A percentile compares a stretch with the other conserved stretches of the same genome.
phyloP scores from a whole-genome alignment of 1,140 invertebrate species.

The Zophobas atratus region DNA sequence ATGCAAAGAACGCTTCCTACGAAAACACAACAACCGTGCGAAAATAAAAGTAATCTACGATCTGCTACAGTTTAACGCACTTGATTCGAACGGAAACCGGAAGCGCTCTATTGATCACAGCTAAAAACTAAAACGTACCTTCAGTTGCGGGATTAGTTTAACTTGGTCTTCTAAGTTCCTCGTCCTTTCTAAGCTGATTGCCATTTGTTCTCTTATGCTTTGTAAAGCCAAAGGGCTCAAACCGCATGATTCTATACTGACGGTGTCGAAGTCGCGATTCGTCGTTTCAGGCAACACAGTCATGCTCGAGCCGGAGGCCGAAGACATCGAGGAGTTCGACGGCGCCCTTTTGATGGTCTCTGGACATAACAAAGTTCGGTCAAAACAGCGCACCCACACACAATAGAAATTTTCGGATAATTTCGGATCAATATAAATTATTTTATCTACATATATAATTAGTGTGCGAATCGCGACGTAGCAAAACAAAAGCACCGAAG shows the following conservation, averaged over 20 bases:
- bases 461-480: constrained; percentile 43
- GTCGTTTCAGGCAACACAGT: constrained; percentile 58
- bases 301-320: constrained; percentile 58
- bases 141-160: constrained; percentile 85
- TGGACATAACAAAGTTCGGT: constrained; percentile 51
- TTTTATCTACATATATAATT: constrained; percentile 55
- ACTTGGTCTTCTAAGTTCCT: constrained; percentile 89
- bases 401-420: constrained; percentile 43
- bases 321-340: constrained; percentile 61
- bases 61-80: constrained; percentile 4
- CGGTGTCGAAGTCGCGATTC: constrained; percentile 61
- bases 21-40: background rate
- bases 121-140: constrained; percentile 72
- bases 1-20: too few species aligned
- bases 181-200: constrained; percentile 82
- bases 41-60: constrained; percentile 11
- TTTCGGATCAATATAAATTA: constrained; percentile 51
- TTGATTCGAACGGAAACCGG: constrained; percentile 29
- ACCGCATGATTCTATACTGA: constrained; percentile 62
- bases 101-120: constrained; percentile 25
- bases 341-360: constrained; percentile 56
- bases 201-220: constrained; percentile 83
- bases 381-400: constrained; percentile 31
- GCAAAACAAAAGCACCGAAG: constrained; percentile 48
- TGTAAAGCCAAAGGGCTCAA: constrained; percentile 66